phyloP scores from a whole-genome alignment of 2,113 vertebrate species.

The Aegotheles bennettii region DNA sequence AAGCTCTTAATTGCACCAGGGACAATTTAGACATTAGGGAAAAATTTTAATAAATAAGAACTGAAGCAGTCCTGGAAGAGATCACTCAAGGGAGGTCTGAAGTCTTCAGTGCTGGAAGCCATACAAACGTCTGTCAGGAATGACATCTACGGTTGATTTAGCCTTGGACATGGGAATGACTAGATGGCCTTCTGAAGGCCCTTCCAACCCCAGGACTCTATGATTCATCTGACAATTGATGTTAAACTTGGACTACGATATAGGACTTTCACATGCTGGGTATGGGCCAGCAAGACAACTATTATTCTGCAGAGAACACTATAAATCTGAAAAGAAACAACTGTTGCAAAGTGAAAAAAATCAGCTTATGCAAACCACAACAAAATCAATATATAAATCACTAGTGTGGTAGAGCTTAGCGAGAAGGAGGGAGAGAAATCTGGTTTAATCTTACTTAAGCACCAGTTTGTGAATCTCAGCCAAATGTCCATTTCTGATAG shows the following conservation, averaged over 20 bases:
- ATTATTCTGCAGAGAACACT: neutral
- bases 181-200: neutral
- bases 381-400: conserved; percentile 3
- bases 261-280: neutral
- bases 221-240: neutral
- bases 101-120: neutral
- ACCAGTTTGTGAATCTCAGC: neutral
- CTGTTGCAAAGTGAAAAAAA: neutral
- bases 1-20: neutral
- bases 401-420: neutral
- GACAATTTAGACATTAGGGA: neutral
- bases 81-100: neutral
- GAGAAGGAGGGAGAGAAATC: neutral
- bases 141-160: neutral
- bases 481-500: neutral
- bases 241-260: neutral
- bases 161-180: neutral
- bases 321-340: conserved; percentile 25
- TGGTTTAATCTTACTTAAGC: neutral
- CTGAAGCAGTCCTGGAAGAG: neutral
- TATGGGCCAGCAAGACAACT: neutral
- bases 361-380: neutral
- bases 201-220: conserved; percentile 1
- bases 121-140: neutral
- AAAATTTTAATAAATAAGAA: neutral